These are phyloP conservation scores for Polymixis lichenea DNA, from an alignment of 2,888 invertebrate species.

Conservation along the genomic window DNA sequence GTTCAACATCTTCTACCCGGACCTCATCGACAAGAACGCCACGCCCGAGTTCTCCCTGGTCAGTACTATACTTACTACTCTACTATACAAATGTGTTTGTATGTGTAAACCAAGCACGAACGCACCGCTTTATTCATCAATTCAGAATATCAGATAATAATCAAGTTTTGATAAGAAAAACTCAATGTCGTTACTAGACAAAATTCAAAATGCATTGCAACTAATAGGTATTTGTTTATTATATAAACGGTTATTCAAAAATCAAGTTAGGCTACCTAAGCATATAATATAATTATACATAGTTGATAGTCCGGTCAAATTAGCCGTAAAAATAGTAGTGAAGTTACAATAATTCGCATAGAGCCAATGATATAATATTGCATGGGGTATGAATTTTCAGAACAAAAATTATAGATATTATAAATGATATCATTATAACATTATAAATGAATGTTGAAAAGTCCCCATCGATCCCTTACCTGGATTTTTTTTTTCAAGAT, in stretches of 20 bases:
- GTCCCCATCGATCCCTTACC: too few relatives aligned
- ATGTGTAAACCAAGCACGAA: neutral
- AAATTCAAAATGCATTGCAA: neutral
- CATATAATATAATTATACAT: too few relatives aligned
- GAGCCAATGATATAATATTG: too few relatives aligned
- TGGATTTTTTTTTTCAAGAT: too few relatives aligned
- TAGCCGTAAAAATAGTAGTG: too few relatives aligned
- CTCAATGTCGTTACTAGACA: neutral
- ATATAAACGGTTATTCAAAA: neutral
- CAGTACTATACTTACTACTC: conserved; percentile 66
- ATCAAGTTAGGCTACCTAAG: too few relatives aligned
- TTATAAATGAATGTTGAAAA: too few relatives aligned
- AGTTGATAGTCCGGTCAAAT: too few relatives aligned
- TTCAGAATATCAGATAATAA: neutral
- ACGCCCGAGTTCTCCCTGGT: conserved; percentile 98
- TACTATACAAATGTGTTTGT: neutral
- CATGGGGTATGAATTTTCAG: too few relatives aligned
- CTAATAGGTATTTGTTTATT: neutral
- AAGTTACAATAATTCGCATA: too few relatives aligned
- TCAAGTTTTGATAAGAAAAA: neutral
- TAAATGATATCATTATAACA: too few relatives aligned
- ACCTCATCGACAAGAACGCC: conserved; percentile 97
- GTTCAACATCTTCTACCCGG: conserved; percentile 99
- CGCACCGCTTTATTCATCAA: neutral
- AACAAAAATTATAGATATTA: too few relatives aligned